Evolutionary conservation across 2,888 invertebrate species (phyloP).

Genomic region (Drosophila robusta): DNA sequence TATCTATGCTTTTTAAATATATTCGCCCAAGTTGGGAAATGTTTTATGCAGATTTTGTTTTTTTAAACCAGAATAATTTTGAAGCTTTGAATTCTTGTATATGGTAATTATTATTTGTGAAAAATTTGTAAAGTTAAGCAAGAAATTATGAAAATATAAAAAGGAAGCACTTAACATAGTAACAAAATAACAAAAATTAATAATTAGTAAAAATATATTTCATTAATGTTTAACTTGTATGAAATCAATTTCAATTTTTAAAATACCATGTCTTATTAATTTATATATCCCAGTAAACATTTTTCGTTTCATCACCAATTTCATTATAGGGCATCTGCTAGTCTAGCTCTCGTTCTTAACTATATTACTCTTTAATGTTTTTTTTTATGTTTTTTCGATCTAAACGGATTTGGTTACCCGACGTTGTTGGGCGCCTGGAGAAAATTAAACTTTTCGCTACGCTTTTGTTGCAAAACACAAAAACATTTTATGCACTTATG

Average conservation of each 20-base stretch:
- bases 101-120: too few relatives aligned
- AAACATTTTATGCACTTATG: slow-evolving; percentile 79
- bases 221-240: too few relatives aligned
- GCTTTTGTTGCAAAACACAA: slow-evolving; percentile 71
- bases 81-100: too few relatives aligned
- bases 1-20: too few relatives aligned
- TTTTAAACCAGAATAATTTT: too few relatives aligned
- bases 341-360: background rate
- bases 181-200: too few relatives aligned
- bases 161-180: too few relatives aligned
- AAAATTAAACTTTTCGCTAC: slow-evolving; percentile 80
- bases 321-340: slow-evolving; percentile 14
- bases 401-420: slow-evolving; percentile 84
- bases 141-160: too few relatives aligned
- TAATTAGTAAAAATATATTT: too few relatives aligned
- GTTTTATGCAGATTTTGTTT: too few relatives aligned
- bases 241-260: background rate
- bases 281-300: background rate
- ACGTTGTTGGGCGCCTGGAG: slow-evolving; percentile 63
- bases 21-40: too few relatives aligned
- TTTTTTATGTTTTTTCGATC: slow-evolving; percentile 60
- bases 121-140: too few relatives aligned
- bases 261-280: background rate
- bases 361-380: background rate
- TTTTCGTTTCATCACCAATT: background rate